Base-by-base conservation (phyloP, 2,113 vertebrate genomes). In the Meles meles region DNA sequence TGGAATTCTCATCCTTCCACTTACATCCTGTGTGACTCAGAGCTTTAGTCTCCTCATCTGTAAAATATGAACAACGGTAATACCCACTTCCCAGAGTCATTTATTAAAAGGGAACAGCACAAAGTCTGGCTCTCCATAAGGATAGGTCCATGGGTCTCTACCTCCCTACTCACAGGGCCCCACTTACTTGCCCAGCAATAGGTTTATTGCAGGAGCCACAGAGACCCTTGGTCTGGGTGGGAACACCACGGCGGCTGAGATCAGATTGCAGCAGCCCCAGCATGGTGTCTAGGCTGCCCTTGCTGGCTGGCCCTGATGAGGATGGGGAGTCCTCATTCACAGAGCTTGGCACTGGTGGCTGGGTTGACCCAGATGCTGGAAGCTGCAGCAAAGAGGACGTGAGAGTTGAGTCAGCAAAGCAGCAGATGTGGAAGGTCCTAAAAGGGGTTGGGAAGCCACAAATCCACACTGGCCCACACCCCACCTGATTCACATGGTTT, bases 231-330 rank as follows among this genome's bases (percentile, higher is more conserved):
- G 99, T 99, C 67, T 99, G 99, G 0, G 99, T 99, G 85, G 99
- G 99, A 69, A 99, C 99, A 1, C 99, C 99, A 81, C 99, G 99
- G 97, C 99, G 99, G 97, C 98, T 99, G 93, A 99, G 98, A 96
- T 99, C 99, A 0, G 99, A 99, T 92, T 99, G 99, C 61, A 99
- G 99, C 97, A 99, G 99, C 23, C 99, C 99, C 96, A 99, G 98
- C 99, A 99, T 99, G 92, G 99, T 99, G 98, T 99, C 99, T 96
- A 99, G 95, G 29, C 99, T 99, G 95, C 99, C 99, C 0, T 99
- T 98, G 20, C 27, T 47, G 0, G 95, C 97, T 23, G 80, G 98
- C 20, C 57, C 92, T 96, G 98, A 85, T 25, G 91, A 86, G 34
- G 97, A 42, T 2, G 94, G 31, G 72, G 96, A 85, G 13, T 37